Conservation (phyloP, 2,888 invertebrate genomes). For the Carpatolechia fugitivella region DNA sequence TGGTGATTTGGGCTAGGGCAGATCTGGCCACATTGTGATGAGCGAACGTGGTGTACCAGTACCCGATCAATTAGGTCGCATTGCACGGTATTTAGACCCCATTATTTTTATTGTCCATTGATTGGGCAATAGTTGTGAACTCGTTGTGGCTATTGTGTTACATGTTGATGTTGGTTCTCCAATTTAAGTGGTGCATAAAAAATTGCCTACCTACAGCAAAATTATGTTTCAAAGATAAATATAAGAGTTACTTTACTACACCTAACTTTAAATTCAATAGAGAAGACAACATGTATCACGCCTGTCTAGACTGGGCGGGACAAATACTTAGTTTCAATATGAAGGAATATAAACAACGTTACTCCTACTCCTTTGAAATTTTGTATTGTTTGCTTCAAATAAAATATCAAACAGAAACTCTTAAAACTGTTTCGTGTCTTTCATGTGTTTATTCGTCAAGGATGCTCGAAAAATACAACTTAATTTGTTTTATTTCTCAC, state of each 20-base stretch:
- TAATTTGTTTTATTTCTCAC: background rate
- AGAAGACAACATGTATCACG: no score
- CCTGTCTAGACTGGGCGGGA: background rate
- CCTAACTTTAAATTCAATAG: no score
- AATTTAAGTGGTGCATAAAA: background rate
- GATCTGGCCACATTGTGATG: no score
- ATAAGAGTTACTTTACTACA: no score
- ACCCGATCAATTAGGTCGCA: slow-evolving; percentile 62
- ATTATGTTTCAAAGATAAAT: no score
- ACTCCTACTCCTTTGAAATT: background rate
- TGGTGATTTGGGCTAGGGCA: no score
- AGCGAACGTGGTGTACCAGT: slow-evolving; percentile 21
- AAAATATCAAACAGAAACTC: no score
- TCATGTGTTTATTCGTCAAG: no score
- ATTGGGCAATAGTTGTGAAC: slow-evolving; percentile 46
- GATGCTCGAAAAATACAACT: background rate
- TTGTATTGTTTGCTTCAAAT: no score
- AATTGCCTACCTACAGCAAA: no score
- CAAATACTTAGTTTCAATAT: no score
- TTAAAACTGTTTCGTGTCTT: background rate
- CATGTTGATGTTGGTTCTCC: background rate
- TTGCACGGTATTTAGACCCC: slow-evolving; percentile 47
- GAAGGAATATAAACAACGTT: background rate
- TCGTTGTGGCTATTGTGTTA: slow-evolving; percentile 27
- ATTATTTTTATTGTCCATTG: slow-evolving; percentile 56